phyloP scores from a whole-genome alignment of 2,888 invertebrate species.

The Heliconius ismenius region DNA sequence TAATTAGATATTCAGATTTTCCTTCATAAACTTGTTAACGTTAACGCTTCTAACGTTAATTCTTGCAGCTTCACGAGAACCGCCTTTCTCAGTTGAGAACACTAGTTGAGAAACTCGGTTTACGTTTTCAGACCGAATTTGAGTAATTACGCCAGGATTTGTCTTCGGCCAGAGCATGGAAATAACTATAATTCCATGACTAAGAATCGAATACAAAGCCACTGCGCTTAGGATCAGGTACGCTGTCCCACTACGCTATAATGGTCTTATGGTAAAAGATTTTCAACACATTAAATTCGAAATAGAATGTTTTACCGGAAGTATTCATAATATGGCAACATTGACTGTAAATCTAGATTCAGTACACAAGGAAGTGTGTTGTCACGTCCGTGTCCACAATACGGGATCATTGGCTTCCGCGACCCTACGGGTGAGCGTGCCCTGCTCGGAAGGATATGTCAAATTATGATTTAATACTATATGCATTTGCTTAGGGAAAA shows the following conservation, averaged over 20 bases:
- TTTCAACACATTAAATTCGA: background rate
- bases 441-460: background rate
- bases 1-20: too few relatives aligned
- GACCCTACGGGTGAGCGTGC: constrained; percentile 1
- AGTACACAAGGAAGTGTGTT: constrained; percentile 9
- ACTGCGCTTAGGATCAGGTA: rapidly evolving
- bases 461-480: constrained; percentile 30
- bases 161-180: too few relatives aligned
- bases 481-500: constrained; percentile 19
- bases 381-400: constrained; percentile 27
- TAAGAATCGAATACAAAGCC: too few relatives aligned
- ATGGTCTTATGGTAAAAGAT: background rate
- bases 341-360: constrained; percentile 10
- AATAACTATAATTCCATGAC: too few relatives aligned
- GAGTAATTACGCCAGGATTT: too few relatives aligned
- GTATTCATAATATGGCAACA: background rate
- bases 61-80: too few relatives aligned
- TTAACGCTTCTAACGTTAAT: too few relatives aligned
- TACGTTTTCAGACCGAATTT: too few relatives aligned
- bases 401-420: constrained; percentile 27
- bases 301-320: background rate
- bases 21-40: too few relatives aligned
- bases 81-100: too few relatives aligned
- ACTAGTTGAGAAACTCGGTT: too few relatives aligned
- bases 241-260: background rate